Conservation (phyloP, 2,113 vertebrate species). For the Hypomesus transpacificus region DNA sequence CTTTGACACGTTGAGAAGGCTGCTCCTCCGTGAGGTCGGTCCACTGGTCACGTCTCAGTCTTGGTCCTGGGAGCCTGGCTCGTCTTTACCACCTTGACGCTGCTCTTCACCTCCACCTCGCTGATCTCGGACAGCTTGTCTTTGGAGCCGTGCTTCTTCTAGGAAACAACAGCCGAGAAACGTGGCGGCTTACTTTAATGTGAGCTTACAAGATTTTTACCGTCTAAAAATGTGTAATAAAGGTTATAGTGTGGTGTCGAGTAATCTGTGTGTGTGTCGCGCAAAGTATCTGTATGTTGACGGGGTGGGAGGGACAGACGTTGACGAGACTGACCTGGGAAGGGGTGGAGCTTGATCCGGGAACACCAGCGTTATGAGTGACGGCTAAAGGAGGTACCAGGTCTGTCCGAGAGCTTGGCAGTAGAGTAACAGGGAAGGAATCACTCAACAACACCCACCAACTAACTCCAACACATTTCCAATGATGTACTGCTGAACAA, state of each 20-base stretch:
- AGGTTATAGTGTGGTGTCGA: background rate
- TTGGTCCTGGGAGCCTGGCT: slow-evolving; percentile 70
- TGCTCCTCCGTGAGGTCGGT: background rate
- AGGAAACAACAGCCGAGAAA: slow-evolving; percentile 19
- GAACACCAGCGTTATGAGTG: slow-evolving; percentile 75
- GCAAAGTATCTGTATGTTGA: background rate
- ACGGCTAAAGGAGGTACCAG: slow-evolving; percentile 82
- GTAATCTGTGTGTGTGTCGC: background rate
- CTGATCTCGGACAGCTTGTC: slow-evolving; percentile 76
- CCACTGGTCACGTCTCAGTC: slow-evolving; percentile 73
- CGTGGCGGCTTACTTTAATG: background rate
- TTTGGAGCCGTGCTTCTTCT: slow-evolving; percentile 80
- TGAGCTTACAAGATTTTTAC: no score
- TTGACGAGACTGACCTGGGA: slow-evolving; percentile 35
- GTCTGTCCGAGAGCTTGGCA: slow-evolving; percentile 73
- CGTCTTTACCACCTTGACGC: slow-evolving; percentile 75
- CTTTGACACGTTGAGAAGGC: background rate
- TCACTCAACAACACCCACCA: background rate
- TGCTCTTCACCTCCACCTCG: slow-evolving; percentile 64
- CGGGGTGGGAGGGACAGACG: background rate
- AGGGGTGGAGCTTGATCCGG: slow-evolving; percentile 28
- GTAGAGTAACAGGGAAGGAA: background rate
- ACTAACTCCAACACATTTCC: background rate
- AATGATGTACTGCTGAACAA: background rate
- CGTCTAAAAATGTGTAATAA: background rate